A percentile compares a stretch with the other conserved stretches of the same genome.
Conservation (phyloP, 1,140 invertebrate genomes). For the Zaprionus ornatus region DNA sequence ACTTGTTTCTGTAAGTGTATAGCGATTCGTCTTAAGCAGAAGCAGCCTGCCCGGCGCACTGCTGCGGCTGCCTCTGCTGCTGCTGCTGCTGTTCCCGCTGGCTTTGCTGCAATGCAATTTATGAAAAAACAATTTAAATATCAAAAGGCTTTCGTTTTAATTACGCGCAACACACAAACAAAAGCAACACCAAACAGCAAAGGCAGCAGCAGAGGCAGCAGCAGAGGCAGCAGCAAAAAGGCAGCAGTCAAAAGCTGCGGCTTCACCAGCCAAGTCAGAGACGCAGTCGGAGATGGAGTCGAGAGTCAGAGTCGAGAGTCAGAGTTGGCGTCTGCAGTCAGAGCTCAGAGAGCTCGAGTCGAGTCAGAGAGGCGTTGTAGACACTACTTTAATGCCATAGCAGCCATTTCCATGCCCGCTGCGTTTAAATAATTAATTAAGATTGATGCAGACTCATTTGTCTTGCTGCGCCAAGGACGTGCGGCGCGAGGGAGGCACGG, state of each 20-base stretch:
- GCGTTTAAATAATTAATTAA: constrained; percentile 83
- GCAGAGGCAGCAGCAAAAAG: constrained; percentile 47
- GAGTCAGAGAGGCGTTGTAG: constrained; percentile 17
- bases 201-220: constrained; percentile 28
- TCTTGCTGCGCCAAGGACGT: constrained; percentile 71
- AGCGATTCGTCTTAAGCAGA: neutral
- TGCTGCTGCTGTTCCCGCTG: constrained; percentile 3
- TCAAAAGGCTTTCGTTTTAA: constrained; percentile 82
- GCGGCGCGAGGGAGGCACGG: neutral
- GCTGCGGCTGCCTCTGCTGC: constrained; percentile 11
- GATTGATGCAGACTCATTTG: constrained; percentile 82
- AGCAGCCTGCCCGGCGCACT: neutral
- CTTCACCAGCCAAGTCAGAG: constrained; percentile 16
- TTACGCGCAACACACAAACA: constrained; percentile 71
- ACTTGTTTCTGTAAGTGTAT: neutral
- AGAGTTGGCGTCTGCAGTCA: neutral
- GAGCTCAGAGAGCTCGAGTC: neutral
- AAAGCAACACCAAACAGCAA: constrained; percentile 37
- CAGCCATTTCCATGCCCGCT: constrained; percentile 76
- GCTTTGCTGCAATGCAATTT: constrained; percentile 69
- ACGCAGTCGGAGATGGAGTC: neutral
- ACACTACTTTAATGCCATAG: constrained; percentile 65
- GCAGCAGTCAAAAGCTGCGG: constrained; percentile 50
- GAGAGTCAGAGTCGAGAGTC: constrained; percentile 1
- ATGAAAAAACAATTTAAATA: constrained; percentile 83